Evolutionary conservation across 1,140 invertebrate genomes (phyloP).

Genomic region (Heliconius melpomene): DNA sequence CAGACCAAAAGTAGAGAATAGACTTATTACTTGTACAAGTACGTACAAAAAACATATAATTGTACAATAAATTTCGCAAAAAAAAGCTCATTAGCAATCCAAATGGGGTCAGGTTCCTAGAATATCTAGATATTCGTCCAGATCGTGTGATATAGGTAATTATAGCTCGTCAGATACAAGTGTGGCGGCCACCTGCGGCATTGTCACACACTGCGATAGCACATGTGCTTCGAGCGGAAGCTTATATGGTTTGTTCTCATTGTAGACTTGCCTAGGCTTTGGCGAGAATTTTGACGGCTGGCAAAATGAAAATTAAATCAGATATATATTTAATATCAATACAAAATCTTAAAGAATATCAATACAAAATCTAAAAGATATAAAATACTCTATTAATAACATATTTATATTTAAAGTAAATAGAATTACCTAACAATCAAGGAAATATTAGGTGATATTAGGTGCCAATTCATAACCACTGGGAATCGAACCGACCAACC

Average conservation of each 20-base stretch:
- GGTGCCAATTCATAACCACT: no score
- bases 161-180: slow-evolving; percentile 40
- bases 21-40: no score
- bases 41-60: not conserved
- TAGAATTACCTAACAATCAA: no score
- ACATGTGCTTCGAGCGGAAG: slow-evolving; percentile 48
- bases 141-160: slow-evolving; percentile 44
- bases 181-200: slow-evolving; percentile 61
- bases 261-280: slow-evolving; percentile 12
- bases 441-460: no score
- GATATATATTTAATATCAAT: no score
- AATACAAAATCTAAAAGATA: no score
- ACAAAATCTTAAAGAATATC: no score
- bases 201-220: slow-evolving; percentile 61
- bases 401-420: no score
- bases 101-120: slow-evolving; percentile 39
- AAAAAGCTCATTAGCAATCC: slow-evolving; percentile 7
- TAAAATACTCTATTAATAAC: no score
- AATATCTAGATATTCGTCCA: slow-evolving; percentile 45
- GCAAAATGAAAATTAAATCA: no score
- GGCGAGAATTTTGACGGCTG: not conserved
- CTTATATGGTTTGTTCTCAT: slow-evolving; percentile 35
- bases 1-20: no score
- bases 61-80: not conserved
- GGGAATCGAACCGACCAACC: no score